Evolutionary conservation across 23 tunicate species (phyloP).

Genomic region (Clavelina lepadiformis): DNA sequence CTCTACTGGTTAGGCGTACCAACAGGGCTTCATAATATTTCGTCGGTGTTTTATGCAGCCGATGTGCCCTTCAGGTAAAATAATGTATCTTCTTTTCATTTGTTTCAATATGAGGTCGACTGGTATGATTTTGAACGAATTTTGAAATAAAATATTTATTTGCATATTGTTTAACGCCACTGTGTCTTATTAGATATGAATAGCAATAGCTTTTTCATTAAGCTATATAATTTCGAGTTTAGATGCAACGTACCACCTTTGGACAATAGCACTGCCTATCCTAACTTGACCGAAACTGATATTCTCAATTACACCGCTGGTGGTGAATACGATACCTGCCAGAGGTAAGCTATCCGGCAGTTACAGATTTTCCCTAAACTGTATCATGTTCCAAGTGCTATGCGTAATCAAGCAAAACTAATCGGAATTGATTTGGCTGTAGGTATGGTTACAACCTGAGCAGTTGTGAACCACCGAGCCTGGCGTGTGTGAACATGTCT

Average conservation of each 20-base stretch:
- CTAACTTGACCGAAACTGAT: slow-evolving; percentile 58
- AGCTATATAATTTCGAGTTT: slow-evolving; percentile 1
- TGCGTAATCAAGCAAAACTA: neutral
- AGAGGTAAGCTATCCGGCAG: too few species aligned
- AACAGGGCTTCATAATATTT: slow-evolving; percentile 77
- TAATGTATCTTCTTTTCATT: neutral
- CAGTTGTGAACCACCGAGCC: slow-evolving; percentile 44
- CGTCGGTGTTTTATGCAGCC: slow-evolving; percentile 92
- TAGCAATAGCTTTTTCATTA: too few species aligned
- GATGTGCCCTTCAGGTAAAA: slow-evolving; percentile 60
- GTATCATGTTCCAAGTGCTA: too few species aligned
- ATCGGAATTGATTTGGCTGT: neutral
- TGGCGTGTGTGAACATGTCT: slow-evolving; percentile 48
- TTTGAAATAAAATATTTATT: too few species aligned
- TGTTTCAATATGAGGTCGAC: too few species aligned
- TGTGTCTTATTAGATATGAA: too few species aligned
- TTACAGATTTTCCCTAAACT: too few species aligned
- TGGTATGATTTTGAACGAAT: too few species aligned
- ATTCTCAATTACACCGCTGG: slow-evolving; percentile 59
- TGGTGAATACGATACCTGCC: slow-evolving; percentile 40
- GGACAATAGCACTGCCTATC: slow-evolving; percentile 66
- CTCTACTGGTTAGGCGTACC: slow-evolving; percentile 84
- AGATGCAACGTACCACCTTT: slow-evolving; percentile 90
- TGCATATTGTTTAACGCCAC: too few species aligned
- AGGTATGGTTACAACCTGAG: slow-evolving; percentile 72